Base-by-base conservation (phyloP, 2,888 invertebrate species). In the Prionchulus punctatus region DNA sequence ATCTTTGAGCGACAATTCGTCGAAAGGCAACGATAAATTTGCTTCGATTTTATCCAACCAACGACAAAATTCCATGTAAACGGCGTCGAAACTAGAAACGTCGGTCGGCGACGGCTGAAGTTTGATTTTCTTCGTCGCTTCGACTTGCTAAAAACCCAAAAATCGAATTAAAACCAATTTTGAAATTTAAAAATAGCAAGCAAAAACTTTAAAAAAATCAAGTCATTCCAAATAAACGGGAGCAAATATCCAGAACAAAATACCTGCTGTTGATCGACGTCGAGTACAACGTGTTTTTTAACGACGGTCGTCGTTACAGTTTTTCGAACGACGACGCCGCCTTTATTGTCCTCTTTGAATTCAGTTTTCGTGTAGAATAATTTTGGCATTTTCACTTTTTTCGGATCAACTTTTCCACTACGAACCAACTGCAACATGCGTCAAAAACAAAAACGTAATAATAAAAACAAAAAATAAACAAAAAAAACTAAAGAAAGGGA, bases 41-140 rank as follows among this genome's bases (percentile, higher is more conserved):
- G 70, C 63, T 60, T 70, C 71, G 1, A 68, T 65, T 58, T 66
- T 65, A 49, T 70, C 68, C 57, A 72, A 65, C 72, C 72, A 72
- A 30, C 70, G 68, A 28, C 60, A 58, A 48, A 71, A 60, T 47
- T 62, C 62, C 57, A 62, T 64, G 36, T 67, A 59, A 53, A 67
- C 65, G 30, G 60, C 56, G n/a, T 71, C 70, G 64, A 70, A 28
- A 30, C 30, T 52, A 23, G 52, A 7, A 4, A 4, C 18, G 58
- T 60, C 15, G n/a, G n/a, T n/a, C 66, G 66, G 49, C 66, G 65
- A 30, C 43, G 66, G 66, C 51, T 68, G 66, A n/a, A 65, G 65
- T 25, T 58, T 52, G 49, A 64, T 64, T 7, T 67, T 58, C 47
- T 66, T 63, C 43, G 62, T 58, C 18, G 66, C 57, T 25, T 60